A percentile compares a stretch with the other conserved stretches of the same genome.
phyloP scores from a whole-genome alignment of 1,140 invertebrate species.

The Lethrus apterus region DNA sequence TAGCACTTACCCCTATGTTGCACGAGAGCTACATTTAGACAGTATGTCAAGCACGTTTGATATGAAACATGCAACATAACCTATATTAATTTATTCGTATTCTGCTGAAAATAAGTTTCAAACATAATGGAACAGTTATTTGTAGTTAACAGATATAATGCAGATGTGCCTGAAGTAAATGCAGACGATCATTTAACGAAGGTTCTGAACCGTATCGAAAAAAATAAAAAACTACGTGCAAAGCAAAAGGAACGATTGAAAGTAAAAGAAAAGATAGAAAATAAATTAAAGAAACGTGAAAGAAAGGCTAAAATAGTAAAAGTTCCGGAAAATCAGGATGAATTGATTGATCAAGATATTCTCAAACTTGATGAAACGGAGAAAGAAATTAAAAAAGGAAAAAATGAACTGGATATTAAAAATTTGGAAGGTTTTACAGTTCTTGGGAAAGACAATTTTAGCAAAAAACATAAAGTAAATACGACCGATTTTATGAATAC shows the following conservation, averaged over 20 bases:
- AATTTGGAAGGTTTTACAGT: constrained; percentile 32
- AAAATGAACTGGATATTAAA: neutral
- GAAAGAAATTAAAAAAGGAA: constrained; percentile 8
- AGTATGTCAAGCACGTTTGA: too few relatives aligned
- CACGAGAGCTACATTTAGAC: too few relatives aligned
- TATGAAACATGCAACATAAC: too few relatives aligned
- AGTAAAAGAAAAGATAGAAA: constrained; percentile 21
- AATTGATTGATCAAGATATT: constrained; percentile 24
- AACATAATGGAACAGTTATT: too few relatives aligned
- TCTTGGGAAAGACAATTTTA: constrained; percentile 27
- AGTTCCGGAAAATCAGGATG: constrained; percentile 21
- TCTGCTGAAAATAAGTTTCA: too few relatives aligned
- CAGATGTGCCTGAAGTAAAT: too few relatives aligned
- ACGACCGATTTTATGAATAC: neutral
- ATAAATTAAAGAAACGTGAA: constrained; percentile 23
- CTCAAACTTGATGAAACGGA: constrained; percentile 7
- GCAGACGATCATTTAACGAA: too few relatives aligned
- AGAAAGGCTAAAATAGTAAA: constrained; percentile 15
- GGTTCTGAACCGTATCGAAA: constrained; percentile 29
- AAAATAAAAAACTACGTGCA: constrained; percentile 27
- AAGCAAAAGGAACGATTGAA: constrained; percentile 23
- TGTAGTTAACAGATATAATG: too few relatives aligned
- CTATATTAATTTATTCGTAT: too few relatives aligned
- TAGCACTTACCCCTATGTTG: too few relatives aligned
- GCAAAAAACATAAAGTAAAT: constrained; percentile 28